Evolutionary conservation across 2,888 invertebrate genomes (phyloP).

Genomic region (Amblyjoppa proteus): DNA sequence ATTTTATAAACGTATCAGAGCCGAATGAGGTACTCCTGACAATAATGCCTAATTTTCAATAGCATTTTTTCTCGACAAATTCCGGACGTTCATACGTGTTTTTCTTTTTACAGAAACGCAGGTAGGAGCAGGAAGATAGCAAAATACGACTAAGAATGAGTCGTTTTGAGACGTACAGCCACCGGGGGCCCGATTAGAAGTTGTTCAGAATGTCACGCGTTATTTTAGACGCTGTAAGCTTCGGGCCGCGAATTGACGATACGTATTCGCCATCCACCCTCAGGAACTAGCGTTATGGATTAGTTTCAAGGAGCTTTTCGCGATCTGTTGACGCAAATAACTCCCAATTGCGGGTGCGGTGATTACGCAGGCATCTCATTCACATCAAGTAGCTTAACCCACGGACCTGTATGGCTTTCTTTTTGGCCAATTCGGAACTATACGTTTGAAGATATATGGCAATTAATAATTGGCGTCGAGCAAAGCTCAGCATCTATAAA

Average conservation of each 20-base stretch:
- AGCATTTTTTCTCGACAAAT: no score
- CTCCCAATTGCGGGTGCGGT: neutral
- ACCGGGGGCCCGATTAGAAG: neutral
- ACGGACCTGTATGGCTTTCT: conserved; percentile 3
- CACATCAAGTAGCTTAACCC: neutral
- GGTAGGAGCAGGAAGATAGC: neutral
- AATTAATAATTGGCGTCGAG: neutral
- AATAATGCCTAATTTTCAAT: no score
- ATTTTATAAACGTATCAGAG: no score
- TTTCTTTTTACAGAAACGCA: neutral
- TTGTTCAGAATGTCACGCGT: neutral
- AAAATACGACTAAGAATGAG: neutral
- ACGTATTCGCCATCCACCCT: neutral
- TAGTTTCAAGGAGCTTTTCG: neutral
- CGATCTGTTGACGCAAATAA: conserved; percentile 3
- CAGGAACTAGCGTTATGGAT: neutral
- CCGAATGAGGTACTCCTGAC: no score
- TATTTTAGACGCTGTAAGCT: neutral
- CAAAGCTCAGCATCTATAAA: neutral
- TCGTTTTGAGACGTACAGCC: neutral
- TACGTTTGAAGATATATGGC: conserved; percentile 10
- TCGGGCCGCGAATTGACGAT: neutral
- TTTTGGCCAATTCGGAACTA: neutral
- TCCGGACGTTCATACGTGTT: neutral
- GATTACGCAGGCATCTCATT: neutral